Evolutionary conservation across 2,888 invertebrate genomes (phyloP), one percentile per base, ranked within the genome.

Genomic region (Eutolmus rufibarbis): DNA sequence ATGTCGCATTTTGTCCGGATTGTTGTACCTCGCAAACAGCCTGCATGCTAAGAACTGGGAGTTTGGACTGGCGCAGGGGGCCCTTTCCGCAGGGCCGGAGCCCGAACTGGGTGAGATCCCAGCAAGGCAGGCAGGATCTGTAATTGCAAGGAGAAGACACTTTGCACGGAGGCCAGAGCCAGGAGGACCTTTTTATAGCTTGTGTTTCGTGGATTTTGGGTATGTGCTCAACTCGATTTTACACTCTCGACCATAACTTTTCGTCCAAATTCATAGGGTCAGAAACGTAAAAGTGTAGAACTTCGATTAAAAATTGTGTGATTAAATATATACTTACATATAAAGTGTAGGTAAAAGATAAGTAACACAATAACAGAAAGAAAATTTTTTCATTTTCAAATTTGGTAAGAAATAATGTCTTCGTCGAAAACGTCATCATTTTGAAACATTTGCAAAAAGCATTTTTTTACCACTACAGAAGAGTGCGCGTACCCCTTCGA

Each of bases 1-100:
- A 84, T 84, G 84, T 84, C 84, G 84, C 84, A 79, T 84, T 66
- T 84, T 84, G 40, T 66, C 74, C 16, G 74, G 66, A 74, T 19
- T 84, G 84, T 66, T 84, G 66, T 82, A 78, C 43, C 78, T 31
- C 31, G 82, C 23, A 56, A 82, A 43, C 40, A 78, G 37, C 56
- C 82, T n/a, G 76, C 7, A 76, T 34, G 76, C 34, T 76, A 37
- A 16, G 8, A n/a, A 37, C 34, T 76, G 0, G n/a, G 34, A 5
- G 2, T 19, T 66, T 8, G 1, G 34, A 5, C 7, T 37, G 76
- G 23, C n/a, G 16, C 4, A 2, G 37, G 37, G n/a, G 19, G 43
- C 12, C n/a, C 40, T 31, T 31, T 31, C 9, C 16, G 84, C 56
- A 74, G 34, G 40, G 9, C 8, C 23, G 40, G 2, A 23, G 46